Conservation (phyloP, 2,888 invertebrate genomes). For the Hydriomena furcata region DNA sequence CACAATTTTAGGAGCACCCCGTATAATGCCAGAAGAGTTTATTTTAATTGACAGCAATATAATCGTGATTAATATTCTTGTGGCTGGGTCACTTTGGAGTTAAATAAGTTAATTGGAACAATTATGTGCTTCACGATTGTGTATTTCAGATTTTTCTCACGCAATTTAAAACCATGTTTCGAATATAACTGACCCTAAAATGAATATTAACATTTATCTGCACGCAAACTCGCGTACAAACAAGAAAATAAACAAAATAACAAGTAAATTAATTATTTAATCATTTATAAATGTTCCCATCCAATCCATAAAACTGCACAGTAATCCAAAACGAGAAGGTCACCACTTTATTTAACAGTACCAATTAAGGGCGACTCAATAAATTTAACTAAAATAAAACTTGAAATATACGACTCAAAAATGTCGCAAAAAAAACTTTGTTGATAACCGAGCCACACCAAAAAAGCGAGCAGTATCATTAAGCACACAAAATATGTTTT, state of each 20-base stretch:
- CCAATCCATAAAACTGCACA: constrained; percentile 40
- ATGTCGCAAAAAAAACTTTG: constrained; percentile 68
- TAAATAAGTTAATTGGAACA: constrained; percentile 4
- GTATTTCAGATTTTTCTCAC: constrained; percentile 12
- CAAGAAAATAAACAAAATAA: constrained; percentile 22
- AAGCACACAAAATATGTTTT: constrained; percentile 83
- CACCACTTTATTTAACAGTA: constrained; percentile 60
- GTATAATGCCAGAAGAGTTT: no score
- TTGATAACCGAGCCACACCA: constrained; percentile 72
- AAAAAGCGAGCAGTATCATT: constrained; percentile 81
- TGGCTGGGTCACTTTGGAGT: background rate
- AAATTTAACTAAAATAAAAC: constrained; percentile 69
- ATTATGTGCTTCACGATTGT: constrained; percentile 3
- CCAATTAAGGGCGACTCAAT: constrained; percentile 73
- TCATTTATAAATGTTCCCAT: background rate
- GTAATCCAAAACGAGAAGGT: constrained; percentile 52
- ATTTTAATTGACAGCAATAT: no score
- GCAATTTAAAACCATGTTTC: constrained; percentile 11
- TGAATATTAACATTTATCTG: constrained; percentile 4
- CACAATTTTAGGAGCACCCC: no score
- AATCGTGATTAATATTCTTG: no score
- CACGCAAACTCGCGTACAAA: constrained; percentile 15
- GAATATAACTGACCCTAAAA: constrained; percentile 5
- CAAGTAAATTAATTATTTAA: background rate
- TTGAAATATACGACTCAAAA: constrained; percentile 51